These are phyloP conservation scores for Poeciliopsis occidentalis DNA, from an alignment of 2,113 vertebrate species.

Conservation along the genomic window DNA sequence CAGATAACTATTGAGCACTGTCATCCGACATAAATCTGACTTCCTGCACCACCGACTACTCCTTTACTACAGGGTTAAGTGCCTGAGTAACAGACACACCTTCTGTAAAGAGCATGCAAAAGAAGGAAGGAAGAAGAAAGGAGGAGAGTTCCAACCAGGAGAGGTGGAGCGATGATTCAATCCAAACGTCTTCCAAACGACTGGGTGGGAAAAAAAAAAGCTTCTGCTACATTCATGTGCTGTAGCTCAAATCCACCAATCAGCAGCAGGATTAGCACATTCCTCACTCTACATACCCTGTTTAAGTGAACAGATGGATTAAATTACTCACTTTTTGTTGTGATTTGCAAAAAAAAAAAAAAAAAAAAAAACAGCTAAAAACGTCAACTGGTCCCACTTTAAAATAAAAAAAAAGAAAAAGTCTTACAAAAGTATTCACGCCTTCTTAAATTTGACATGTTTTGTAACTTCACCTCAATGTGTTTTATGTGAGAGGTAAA, in stretches of 20 bases:
- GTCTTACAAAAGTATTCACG: no score
- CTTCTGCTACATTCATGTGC: neutral
- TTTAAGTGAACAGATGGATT: no score
- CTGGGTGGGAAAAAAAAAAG: neutral
- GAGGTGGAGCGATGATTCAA: constrained; percentile 11
- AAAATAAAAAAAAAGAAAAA: no score
- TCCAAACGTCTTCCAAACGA: constrained; percentile 2
- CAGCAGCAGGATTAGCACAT: neutral
- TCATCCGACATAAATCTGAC: neutral
- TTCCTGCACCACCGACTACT: neutral
- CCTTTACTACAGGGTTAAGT: constrained; percentile 1
- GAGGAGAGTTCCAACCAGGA: constrained; percentile 7
- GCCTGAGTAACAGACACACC: constrained; percentile 68
- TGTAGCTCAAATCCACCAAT: neutral
- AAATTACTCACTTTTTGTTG: neutral
- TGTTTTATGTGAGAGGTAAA: neutral
- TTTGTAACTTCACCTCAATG: no score
- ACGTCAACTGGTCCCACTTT: no score
- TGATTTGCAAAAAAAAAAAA: neutral
- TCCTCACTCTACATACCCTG: no score
- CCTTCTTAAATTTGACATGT: no score
- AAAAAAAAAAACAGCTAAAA: neutral
- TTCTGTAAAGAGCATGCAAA: constrained; percentile 65
- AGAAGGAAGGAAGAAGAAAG: constrained; percentile 13
- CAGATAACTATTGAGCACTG: neutral